Percentiles rank a stretch among this genome's conserved stretches.
Evolutionary conservation across 2,113 vertebrate species (phyloP).

Genomic region (Hipposideros armiger): DNA sequence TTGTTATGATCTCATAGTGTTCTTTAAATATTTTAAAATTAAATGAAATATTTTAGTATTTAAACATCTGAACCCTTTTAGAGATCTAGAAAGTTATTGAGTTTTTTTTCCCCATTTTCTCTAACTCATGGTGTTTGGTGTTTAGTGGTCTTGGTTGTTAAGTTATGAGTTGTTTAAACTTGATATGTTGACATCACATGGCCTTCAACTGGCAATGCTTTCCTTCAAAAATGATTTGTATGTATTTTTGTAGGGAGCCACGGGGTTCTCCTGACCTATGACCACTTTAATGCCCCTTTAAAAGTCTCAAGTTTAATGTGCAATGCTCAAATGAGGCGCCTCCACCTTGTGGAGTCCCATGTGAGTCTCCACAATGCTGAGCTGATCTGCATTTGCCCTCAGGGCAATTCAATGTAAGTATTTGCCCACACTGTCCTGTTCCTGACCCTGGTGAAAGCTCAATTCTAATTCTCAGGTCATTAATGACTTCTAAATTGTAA

Average conservation of each 20-base stretch:
- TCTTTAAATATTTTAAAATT: neutral
- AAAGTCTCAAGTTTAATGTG: neutral
- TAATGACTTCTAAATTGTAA: neutral
- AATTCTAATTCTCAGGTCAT: neutral
- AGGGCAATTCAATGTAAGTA: neutral
- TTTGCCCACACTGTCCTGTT: neutral
- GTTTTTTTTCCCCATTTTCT: neutral
- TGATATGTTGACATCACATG: neutral
- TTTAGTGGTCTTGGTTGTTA: neutral
- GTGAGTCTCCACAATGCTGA: neutral
- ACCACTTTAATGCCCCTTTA: neutral
- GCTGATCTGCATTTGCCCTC: neutral
- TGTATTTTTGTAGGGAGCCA: neutral
- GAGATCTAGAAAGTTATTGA: neutral
- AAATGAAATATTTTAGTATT: neutral
- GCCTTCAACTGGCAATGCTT: neutral
- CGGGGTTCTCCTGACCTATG: neutral
- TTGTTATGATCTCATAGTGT: neutral
- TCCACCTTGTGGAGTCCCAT: neutral
- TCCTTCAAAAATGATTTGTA: neutral
- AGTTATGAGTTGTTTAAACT: neutral
- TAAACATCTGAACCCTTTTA: neutral
- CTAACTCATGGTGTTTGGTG: neutral
- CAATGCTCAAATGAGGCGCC: neutral
- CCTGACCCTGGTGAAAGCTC: neutral